A percentile compares a stretch with the other conserved stretches of the same genome.
phyloP scores from a whole-genome alignment of 2,888 invertebrate species.

The Gortyna flavago region DNA sequence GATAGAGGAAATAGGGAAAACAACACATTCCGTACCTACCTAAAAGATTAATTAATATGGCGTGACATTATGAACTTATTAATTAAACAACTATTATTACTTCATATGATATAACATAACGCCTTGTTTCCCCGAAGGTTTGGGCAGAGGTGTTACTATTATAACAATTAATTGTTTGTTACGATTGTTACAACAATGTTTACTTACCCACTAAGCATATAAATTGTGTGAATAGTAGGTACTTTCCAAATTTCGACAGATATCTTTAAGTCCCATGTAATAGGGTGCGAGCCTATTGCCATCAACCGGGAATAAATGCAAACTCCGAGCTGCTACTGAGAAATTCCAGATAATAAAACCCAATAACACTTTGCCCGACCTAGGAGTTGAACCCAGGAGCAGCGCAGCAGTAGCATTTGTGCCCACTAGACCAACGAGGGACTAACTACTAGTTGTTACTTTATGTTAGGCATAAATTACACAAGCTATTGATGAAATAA shows the following conservation, averaged over 20 bases:
- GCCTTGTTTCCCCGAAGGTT: neutral
- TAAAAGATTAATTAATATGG: neutral
- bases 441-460: too few species aligned
- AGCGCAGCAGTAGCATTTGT: neutral
- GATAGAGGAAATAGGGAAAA: conserved; percentile 3
- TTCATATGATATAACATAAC: neutral
- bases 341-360: neutral
- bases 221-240: too few species aligned
- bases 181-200: too few species aligned
- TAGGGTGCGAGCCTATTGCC: neutral
- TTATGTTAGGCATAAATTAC: neutral
- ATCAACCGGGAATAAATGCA: neutral
- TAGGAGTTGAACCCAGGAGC: neutral
- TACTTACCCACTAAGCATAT: too few species aligned
- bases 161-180: too few species aligned
- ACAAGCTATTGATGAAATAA: neutral
- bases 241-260: neutral
- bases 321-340: neutral
- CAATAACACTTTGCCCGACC: neutral
- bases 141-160: neutral
- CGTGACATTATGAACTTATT: neutral
- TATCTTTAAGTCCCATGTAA: neutral
- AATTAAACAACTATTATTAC: neutral
- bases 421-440: too few species aligned
- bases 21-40: neutral